phyloP scores from a whole-genome alignment of 2,888 invertebrate genomes.

The Ormyrus nitidulus region DNA sequence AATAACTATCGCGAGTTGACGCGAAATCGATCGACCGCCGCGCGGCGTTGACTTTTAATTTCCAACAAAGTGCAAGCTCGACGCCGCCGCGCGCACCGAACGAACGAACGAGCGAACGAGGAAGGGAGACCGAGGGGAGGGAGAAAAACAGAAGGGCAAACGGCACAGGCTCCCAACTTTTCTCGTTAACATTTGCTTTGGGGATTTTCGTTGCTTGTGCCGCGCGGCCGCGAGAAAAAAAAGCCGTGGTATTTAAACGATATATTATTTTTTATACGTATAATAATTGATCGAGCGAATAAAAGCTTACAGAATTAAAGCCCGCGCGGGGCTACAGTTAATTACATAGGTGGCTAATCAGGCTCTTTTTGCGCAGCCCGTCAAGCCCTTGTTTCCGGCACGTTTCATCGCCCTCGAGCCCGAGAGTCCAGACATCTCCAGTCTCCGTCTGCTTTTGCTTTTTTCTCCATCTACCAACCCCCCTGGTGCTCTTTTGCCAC shows the following conservation, averaged over 20 bases:
- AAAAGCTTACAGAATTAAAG: neutral
- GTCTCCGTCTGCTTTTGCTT: slow-evolving; percentile 42
- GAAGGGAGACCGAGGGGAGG: neutral
- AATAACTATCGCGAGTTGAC: slow-evolving; percentile 17
- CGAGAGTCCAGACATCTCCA: slow-evolving; percentile 51
- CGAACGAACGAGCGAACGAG: too few relatives aligned
- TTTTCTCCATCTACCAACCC: slow-evolving; percentile 15
- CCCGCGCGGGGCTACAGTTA: slow-evolving; percentile 63
- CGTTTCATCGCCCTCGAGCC: slow-evolving; percentile 67
- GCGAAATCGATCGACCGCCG: slow-evolving; percentile 25
- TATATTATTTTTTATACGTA: neutral
- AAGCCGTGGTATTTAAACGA: neutral
- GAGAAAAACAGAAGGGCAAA: slow-evolving; percentile 7
- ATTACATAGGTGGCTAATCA: slow-evolving; percentile 73
- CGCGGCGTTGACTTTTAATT: slow-evolving; percentile 50
- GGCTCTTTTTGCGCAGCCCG: slow-evolving; percentile 62
- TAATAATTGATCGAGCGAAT: neutral
- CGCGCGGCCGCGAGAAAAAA: neutral
- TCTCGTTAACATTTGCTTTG: slow-evolving; percentile 67
- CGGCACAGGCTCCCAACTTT: slow-evolving; percentile 55
- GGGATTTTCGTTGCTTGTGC: neutral
- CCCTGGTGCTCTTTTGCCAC: slow-evolving; percentile 16
- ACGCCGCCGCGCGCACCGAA: too few relatives aligned
- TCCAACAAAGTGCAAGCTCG: slow-evolving; percentile 21
- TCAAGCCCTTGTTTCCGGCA: slow-evolving; percentile 68